A percentile compares a stretch with the other conserved stretches of the same genome.
phyloP scores from a whole-genome alignment of 2,797 vertebrate genomes.

The Phalanger gymnotis region DNA sequence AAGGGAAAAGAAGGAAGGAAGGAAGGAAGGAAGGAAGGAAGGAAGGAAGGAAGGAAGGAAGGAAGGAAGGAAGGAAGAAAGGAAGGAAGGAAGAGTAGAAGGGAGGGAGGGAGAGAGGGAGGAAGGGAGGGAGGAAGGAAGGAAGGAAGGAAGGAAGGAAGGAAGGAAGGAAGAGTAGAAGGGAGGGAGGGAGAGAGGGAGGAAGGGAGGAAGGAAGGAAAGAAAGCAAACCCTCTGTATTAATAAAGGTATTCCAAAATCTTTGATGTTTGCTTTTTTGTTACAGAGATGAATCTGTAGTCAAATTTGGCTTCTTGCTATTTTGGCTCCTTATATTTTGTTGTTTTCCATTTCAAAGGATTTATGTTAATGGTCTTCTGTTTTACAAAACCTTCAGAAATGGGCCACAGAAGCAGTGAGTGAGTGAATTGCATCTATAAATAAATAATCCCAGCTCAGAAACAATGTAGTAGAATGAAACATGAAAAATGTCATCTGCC shows the following conservation, averaged over 20 bases:
- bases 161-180: neutral
- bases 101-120: neutral
- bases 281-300: slow-evolving; percentile 70
- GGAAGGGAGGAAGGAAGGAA: neutral
- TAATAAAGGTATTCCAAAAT: slow-evolving; percentile 40
- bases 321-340: slow-evolving; percentile 61
- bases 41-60: neutral
- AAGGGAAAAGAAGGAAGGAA: too few relatives aligned
- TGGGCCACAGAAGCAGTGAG: slow-evolving; percentile 55
- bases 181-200: neutral
- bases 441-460: slow-evolving; percentile 69
- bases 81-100: neutral
- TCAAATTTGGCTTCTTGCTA: slow-evolving; percentile 65
- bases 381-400: slow-evolving; percentile 73
- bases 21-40: neutral
- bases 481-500: slow-evolving; percentile 59
- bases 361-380: slow-evolving; percentile 75
- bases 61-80: neutral
- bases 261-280: slow-evolving; percentile 11
- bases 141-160: neutral
- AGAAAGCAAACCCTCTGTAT: neutral
- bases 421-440: slow-evolving; percentile 75
- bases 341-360: slow-evolving; percentile 75
- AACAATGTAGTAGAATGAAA: slow-evolving; percentile 64
- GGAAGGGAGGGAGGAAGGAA: neutral